phyloP scores from a whole-genome alignment of 2,797 vertebrate genomes.

The Poeciliopsis presidionis region DNA sequence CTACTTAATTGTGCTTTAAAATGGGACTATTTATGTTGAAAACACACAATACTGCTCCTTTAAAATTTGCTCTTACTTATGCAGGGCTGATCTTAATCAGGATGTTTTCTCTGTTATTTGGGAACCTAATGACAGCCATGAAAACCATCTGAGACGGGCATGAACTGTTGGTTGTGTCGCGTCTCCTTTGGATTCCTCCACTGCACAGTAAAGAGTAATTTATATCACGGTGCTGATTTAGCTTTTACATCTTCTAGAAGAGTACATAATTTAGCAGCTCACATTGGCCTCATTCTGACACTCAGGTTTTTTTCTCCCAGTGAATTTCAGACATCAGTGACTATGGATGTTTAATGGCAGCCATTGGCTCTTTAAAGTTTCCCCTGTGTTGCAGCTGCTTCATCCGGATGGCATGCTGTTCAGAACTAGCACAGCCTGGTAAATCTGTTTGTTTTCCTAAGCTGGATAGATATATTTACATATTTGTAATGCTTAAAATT shows the following conservation, averaged over 20 bases:
- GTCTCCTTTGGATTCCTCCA: constrained; percentile 4
- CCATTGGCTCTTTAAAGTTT: constrained; percentile 26
- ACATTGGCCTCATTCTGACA: constrained; percentile 74
- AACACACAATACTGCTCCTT: too few relatives aligned
- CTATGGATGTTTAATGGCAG: constrained; percentile 48
- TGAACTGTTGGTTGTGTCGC: background rate
- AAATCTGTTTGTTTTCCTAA: background rate
- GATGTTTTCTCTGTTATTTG: constrained; percentile 23
- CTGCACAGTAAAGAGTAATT: constrained; percentile 36
- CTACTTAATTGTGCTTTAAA: too few relatives aligned
- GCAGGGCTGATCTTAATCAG: constrained; percentile 47
- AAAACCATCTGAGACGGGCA: constrained; percentile 10
- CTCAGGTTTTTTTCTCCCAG: constrained; percentile 39
- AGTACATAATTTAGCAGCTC: constrained; percentile 61
- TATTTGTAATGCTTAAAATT: background rate
- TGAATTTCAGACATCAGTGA: constrained; percentile 42
- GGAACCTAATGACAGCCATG: constrained; percentile 32
- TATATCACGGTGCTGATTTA: constrained; percentile 35
- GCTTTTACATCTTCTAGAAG: constrained; percentile 47
- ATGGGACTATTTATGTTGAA: too few relatives aligned
- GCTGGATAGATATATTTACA: background rate
- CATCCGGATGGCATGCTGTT: constrained; percentile 13
- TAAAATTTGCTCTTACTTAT: too few relatives aligned
- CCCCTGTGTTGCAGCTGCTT: constrained; percentile 21
- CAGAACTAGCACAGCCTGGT: background rate